Evolutionary conservation across 2,113 vertebrate species (phyloP).

Genomic region (Melanostigma gelatinosum): DNA sequence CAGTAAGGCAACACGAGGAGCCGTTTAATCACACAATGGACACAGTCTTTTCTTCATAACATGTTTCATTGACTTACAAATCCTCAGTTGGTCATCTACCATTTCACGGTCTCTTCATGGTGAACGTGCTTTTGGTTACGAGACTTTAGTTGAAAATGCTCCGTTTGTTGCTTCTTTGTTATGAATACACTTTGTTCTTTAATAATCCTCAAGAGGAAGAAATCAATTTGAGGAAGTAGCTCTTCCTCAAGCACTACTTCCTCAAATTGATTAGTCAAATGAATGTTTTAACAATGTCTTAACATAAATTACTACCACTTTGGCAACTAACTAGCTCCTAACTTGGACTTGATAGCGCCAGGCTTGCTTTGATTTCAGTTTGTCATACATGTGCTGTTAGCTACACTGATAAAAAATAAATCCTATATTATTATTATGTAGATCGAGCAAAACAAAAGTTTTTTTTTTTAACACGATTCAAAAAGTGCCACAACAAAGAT

Average conservation of each 20-base stretch:
- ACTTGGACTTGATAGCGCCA: neutral
- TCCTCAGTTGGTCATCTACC: neutral
- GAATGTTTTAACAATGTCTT: no score
- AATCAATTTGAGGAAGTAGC: no score
- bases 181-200: neutral
- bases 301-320: neutral
- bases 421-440: no score
- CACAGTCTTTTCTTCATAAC: neutral
- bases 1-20: conserved; percentile 54
- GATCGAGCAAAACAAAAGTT: no score
- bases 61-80: neutral
- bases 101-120: neutral
- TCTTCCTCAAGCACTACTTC: neutral
- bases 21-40: neutral
- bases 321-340: neutral
- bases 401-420: no score
- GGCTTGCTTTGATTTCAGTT: no score
- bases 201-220: neutral
- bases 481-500: no score
- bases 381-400: no score
- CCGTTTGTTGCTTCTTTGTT: neutral
- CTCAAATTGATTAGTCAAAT: neutral
- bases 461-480: no score
- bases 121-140: neutral
- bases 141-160: neutral